Conservation (phyloP, 92 coral and sea anemone species). For the Pocillopora grandis region DNA sequence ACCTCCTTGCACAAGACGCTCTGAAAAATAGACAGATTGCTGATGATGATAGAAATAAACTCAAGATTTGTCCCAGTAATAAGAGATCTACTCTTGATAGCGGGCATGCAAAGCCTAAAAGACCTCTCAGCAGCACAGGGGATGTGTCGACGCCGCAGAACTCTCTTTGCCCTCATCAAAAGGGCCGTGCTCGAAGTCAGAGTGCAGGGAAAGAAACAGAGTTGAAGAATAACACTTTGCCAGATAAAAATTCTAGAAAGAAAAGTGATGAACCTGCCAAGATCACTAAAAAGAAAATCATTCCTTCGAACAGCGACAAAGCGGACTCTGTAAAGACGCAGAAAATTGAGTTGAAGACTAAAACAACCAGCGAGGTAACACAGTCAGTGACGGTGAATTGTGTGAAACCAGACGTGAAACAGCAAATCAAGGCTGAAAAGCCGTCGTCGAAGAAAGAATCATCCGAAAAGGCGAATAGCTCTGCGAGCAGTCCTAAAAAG, state of each 20-base stretch:
- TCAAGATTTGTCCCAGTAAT: not conserved
- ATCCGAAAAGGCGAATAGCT: conserved; percentile 8
- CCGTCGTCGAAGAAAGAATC: conserved; percentile 23
- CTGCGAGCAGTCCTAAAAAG: conserved; percentile 39
- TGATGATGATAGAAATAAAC: conserved; percentile 12
- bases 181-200: conserved; percentile 31
- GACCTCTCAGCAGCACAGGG: conserved; percentile 37
- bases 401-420: conserved; percentile 27
- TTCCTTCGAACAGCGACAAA: conserved; percentile 26
- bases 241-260: conserved; percentile 20
- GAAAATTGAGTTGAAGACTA: conserved; percentile 48
- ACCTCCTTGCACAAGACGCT: not conserved
- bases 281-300: conserved; percentile 19
- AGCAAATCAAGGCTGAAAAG: conserved; percentile 40
- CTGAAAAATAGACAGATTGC: conserved; percentile 3
- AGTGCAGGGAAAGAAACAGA: conserved; percentile 39
- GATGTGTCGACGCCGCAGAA: conserved; percentile 22
- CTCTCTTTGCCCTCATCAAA: conserved; percentile 3
- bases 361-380: conserved; percentile 41
- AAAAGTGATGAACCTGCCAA: conserved; percentile 33
- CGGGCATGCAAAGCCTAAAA: conserved; percentile 9
- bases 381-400: conserved; percentile 47
- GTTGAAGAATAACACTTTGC: not conserved
- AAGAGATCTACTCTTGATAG: conserved; percentile 16
- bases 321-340: conserved; percentile 41